Evolutionary conservation across 2,888 invertebrate genomes (phyloP), one percentile per base, ranked within the genome.

Genomic region (Strigamia crassipes): DNA sequence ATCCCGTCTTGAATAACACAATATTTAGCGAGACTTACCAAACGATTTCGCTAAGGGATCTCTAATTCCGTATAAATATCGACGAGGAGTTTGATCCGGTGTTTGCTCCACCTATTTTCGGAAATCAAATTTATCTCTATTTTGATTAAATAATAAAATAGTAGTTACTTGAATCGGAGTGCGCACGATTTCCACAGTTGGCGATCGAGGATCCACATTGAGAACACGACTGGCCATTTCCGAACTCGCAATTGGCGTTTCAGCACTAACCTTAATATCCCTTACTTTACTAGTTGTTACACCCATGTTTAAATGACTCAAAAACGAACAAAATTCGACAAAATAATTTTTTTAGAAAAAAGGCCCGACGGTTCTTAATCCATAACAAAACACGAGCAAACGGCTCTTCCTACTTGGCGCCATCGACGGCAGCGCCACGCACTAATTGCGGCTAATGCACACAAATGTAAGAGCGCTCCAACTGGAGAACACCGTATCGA

Each of bases 221-320:
- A 73, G 73, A 73, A 73, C 15, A 8, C 73, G 73, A 12, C 15
- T 31, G 15, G 13, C n/a, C n/a, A 27, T 73, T 10, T 73, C 73
- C 0, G 73, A 13, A 73, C 13, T 15, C 23, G 31, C n/a, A 27
- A 5, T 56, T 0, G 73, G 73, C 15, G 73, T 31, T 73, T 15
- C 73, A 73, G 2, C 15, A 9, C 31, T 31, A 31, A 73, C 73
- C 27, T 73, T 27, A 15, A 73, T n/a, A 6, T 73, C 73, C 31
- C 73, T 73, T 23, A 73, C 73, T 73, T 73, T 73, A 31, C 73
- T 73, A 31, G 73, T 73, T 15, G 73, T 73, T n/a, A 73, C 73
- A 13, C 73, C 73, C 73, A 73, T 73, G 2, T 13, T 15, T 73
- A 15, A 27, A 12, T 1, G 73, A 56, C 23, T 31, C n/a, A 15